Conservation (phyloP, 2,888 invertebrate species). For the Macrophya alboannulata region DNA sequence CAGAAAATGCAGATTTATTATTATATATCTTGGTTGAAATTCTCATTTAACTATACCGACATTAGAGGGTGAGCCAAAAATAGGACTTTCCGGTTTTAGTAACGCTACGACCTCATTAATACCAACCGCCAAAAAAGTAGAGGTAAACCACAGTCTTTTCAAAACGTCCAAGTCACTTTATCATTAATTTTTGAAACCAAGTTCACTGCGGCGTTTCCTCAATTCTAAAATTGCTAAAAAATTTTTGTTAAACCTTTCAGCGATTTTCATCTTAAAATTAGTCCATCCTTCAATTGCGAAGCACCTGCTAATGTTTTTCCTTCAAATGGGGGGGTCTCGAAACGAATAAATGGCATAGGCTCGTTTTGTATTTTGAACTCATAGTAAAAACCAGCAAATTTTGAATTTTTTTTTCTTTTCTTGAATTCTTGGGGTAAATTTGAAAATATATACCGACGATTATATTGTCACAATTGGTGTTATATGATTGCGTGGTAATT, state of each 20-base stretch:
- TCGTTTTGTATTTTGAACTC: too few species aligned
- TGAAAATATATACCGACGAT: background rate
- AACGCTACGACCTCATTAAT: background rate
- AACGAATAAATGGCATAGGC: too few species aligned
- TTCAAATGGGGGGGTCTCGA: too few species aligned
- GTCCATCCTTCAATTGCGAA: too few species aligned
- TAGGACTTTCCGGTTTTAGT: background rate
- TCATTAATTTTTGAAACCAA: background rate
- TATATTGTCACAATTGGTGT: background rate
- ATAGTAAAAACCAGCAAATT: too few species aligned
- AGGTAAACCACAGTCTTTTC: background rate
- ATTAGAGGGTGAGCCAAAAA: background rate
- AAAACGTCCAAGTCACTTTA: background rate
- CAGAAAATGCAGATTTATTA: conserved; percentile 33
- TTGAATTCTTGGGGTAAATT: too few species aligned
- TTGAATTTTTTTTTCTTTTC: too few species aligned
- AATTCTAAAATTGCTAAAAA: too few species aligned
- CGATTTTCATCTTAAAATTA: too few species aligned
- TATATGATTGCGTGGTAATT: conserved; percentile 42
- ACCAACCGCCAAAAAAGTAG: background rate
- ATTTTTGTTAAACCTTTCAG: too few species aligned
- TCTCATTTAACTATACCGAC: background rate
- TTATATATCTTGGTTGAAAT: conserved; percentile 5
- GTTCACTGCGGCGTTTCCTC: too few species aligned
- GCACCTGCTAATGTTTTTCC: too few species aligned